These are phyloP conservation scores for Rhinolophus sinicus DNA, from an alignment of 2,113 vertebrate genomes.

Conservation along the genomic window DNA sequence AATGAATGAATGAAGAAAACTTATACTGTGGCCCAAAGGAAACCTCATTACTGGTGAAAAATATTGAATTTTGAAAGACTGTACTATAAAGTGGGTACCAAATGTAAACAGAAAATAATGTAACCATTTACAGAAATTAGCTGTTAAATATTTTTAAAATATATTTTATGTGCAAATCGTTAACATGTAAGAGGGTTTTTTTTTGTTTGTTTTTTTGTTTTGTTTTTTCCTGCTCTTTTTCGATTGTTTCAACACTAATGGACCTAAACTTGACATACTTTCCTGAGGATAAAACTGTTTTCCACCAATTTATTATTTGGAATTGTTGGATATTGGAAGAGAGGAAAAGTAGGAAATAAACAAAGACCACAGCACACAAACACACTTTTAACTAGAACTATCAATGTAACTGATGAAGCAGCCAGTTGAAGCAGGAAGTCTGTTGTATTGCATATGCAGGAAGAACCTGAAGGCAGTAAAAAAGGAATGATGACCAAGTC, in stretches of 20 bases:
- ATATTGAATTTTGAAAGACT: conserved; percentile 27
- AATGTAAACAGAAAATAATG: neutral
- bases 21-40: neutral
- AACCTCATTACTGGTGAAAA: neutral
- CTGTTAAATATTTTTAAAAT: neutral
- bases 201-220: neutral
- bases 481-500: too few species aligned
- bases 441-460: rapidly evolving
- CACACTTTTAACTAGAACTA: neutral
- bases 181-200: neutral
- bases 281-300: conserved; percentile 15
- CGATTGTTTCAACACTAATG: neutral
- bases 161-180: neutral
- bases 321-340: neutral
- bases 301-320: neutral
- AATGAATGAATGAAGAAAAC: neutral
- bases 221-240: neutral
- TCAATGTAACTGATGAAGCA: neutral
- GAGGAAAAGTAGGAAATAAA: neutral
- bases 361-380: neutral
- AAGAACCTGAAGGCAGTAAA: neutral
- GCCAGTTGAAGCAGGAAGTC: neutral
- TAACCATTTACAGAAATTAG: neutral
- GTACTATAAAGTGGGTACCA: neutral
- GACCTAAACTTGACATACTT: neutral